A percentile compares a stretch with the other conserved stretches of the same genome.
These are phyloP conservation scores for Ametastegia equiseti DNA, from an alignment of 2,888 invertebrate species.

Conservation along the genomic window DNA sequence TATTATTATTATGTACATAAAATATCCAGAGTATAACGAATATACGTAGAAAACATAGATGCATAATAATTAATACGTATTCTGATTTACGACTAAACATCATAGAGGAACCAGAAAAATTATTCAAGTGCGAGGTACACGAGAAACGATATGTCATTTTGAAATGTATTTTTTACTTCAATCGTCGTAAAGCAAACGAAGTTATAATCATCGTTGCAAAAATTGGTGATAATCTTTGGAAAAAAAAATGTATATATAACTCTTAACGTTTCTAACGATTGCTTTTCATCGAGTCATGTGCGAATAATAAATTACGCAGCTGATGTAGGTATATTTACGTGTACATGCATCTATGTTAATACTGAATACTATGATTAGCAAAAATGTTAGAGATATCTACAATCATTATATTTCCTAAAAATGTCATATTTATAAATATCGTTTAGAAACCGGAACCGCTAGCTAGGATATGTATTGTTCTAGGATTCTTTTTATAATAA, in stretches of 20 bases:
- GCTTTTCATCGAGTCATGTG: slow-evolving; percentile 8
- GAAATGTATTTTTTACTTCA: not conserved
- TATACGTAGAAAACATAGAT: slow-evolving; percentile 35
- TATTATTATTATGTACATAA: slow-evolving; percentile 16
- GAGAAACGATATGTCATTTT: not conserved
- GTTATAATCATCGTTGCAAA: too few species aligned
- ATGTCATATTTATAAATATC: slow-evolving; percentile 53
- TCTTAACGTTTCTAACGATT: not conserved
- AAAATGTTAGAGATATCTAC: slow-evolving; percentile 41
- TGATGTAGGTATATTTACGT: slow-evolving; percentile 3
- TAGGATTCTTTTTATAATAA: slow-evolving; percentile 52
- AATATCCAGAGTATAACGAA: slow-evolving; percentile 39
- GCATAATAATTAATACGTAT: slow-evolving; percentile 44
- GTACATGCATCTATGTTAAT: slow-evolving; percentile 49
- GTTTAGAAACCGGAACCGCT: slow-evolving; percentile 53
- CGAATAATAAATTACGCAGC: slow-evolving; percentile 1
- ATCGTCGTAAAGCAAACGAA: too few species aligned
- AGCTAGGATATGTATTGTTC: slow-evolving; percentile 57
- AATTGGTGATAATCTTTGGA: too few species aligned
- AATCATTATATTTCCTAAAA: slow-evolving; percentile 24
- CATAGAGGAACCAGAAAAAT: not conserved
- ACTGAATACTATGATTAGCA: slow-evolving; percentile 38
- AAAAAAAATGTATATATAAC: not conserved
- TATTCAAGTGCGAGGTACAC: not conserved
- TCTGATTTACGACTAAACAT: not conserved